Evolutionary conservation across 2,113 vertebrate species (phyloP).

Genomic region (Vulpes vulpes): DNA sequence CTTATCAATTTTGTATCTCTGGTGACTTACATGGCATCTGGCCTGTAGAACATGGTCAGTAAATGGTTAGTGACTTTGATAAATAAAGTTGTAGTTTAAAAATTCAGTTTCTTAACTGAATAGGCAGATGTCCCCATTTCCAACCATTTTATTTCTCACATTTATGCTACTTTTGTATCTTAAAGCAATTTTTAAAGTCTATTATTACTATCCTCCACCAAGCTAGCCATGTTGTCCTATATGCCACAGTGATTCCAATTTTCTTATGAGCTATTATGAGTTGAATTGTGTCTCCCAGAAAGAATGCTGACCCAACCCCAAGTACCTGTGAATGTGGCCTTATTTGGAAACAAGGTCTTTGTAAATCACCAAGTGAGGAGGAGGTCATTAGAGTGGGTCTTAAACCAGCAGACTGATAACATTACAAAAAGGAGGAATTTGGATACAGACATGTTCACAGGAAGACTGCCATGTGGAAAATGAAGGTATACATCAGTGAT

Average conservation of each 20-base stretch:
- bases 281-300: neutral
- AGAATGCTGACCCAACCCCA: neutral
- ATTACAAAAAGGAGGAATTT: neutral
- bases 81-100: neutral
- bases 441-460: neutral
- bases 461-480: neutral
- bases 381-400: neutral
- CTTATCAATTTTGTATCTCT: neutral
- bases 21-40: neutral
- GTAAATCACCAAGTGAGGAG: neutral
- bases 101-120: slow-evolving; percentile 26
- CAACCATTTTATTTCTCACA: neutral
- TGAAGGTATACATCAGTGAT: neutral
- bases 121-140: neutral
- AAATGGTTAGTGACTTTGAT: neutral
- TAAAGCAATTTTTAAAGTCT: neutral
- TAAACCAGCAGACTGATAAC: neutral
- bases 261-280: neutral
- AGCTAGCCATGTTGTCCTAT: neutral
- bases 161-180: neutral
- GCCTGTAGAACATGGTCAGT: neutral
- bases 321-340: neutral
- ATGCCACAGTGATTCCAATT: neutral
- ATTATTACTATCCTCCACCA: neutral
- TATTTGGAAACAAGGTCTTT: neutral